These are phyloP conservation scores for Papilio gigon DNA, from an alignment of 2,888 invertebrate genomes.

Conservation along the genomic window DNA sequence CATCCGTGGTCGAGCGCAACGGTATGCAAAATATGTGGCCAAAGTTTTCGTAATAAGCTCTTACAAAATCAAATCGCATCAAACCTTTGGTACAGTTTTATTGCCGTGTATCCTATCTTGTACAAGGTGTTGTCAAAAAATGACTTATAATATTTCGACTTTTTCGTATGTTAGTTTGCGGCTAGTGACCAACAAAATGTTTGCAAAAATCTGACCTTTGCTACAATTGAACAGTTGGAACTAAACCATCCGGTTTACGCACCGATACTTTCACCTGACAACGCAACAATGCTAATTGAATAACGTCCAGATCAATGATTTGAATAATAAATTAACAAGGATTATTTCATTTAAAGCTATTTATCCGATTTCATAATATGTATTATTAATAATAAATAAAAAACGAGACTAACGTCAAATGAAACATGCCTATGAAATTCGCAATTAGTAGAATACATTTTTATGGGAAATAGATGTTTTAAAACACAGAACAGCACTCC, in stretches of 20 bases:
- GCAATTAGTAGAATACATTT: no score
- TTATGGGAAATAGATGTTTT: no score
- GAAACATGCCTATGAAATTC: no score
- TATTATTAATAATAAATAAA: neutral
- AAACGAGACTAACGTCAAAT: neutral
- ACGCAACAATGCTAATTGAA: conserved; percentile 10
- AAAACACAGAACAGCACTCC: neutral
- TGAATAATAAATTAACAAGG: neutral
- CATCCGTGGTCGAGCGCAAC: conserved; percentile 1
- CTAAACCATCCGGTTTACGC: conserved; percentile 8
- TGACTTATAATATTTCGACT: no score
- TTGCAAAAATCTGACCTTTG: conserved; percentile 3
- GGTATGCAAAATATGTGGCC: conserved; percentile 4
- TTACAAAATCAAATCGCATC: no score
- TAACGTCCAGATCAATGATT: neutral
- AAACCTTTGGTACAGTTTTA: no score
- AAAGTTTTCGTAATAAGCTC: conserved; percentile 5
- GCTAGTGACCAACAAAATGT: no score
- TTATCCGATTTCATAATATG: neutral
- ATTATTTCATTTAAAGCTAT: neutral
- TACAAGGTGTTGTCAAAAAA: no score
- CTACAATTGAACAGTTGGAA: neutral
- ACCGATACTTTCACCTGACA: conserved; percentile 8
- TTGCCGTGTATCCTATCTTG: no score
- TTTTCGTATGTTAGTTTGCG: no score